phyloP scores from a whole-genome alignment of 2,113 vertebrate genomes.

The Pelecanus crispus region DNA sequence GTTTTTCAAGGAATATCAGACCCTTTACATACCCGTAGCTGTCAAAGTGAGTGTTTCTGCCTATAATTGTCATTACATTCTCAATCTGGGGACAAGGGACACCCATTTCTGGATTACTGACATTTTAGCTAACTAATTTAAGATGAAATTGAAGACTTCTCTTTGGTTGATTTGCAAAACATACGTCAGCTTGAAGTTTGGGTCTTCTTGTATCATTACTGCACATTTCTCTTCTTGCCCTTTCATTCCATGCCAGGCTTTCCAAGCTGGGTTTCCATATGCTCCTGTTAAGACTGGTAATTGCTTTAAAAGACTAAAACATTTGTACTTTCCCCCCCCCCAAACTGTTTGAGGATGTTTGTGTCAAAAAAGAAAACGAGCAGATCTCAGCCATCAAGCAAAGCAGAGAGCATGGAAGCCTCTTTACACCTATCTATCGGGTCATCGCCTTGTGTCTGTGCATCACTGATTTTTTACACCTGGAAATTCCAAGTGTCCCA shows the following conservation, averaged over 20 bases:
- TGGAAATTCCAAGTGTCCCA: not conserved
- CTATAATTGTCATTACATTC: not conserved
- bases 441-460: not conserved
- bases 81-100: not conserved
- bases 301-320: not conserved
- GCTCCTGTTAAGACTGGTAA: not conserved
- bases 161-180: not conserved
- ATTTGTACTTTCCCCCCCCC: not conserved
- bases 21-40: not conserved
- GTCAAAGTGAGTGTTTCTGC: not conserved
- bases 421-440: not conserved
- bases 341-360: not conserved
- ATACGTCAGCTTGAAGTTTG: not conserved
- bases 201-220: not conserved
- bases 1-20: not conserved
- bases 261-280: conserved; percentile 3
- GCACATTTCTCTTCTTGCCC: not conserved
- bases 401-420: not conserved
- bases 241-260: not conserved
- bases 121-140: not conserved
- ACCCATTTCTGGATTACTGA: not conserved
- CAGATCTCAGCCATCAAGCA: not conserved
- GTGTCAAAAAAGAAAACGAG: not conserved
- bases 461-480: not conserved
- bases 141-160: not conserved